Evolutionary conservation across 2,797 vertebrate species (phyloP).

Genomic region (Neosilurus hyrtlii): DNA sequence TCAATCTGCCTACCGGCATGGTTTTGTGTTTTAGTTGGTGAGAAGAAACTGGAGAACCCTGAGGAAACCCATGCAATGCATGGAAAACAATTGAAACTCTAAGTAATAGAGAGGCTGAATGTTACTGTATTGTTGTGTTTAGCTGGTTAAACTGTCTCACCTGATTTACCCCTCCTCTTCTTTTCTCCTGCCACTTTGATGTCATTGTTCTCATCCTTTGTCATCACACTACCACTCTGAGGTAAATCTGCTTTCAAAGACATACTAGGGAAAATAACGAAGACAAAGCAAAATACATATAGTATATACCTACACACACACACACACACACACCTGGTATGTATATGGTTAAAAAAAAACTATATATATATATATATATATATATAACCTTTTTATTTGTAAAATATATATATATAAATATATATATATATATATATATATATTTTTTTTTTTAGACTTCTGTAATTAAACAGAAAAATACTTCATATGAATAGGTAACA

Average conservation of each 20-base stretch:
- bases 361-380: too few species aligned
- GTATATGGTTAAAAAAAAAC: too few species aligned
- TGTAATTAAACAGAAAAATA: too few species aligned
- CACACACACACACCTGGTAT: background rate
- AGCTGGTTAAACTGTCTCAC: constrained; percentile 55
- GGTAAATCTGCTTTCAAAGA: constrained; percentile 68
- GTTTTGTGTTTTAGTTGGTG: background rate
- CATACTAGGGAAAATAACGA: constrained; percentile 56
- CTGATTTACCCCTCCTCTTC: constrained; percentile 65
- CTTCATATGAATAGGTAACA: too few species aligned
- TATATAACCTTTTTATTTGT: too few species aligned
- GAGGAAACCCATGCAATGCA: background rate
- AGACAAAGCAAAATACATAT: too few species aligned
- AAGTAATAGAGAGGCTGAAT: background rate
- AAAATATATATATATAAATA: too few species aligned
- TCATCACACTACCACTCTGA: constrained; percentile 65
- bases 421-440: background rate
- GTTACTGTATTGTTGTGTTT: background rate
- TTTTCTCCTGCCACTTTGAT: constrained; percentile 60
- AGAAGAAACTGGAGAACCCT: background rate
- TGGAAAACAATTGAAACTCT: background rate
- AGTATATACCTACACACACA: too few species aligned
- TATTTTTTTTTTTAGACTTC: too few species aligned
- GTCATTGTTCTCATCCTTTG: constrained; percentile 69
- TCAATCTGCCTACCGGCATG: background rate